Percentiles rank a stretch among this genome's conserved stretches.
These are phyloP conservation scores for Meteorus colon DNA, from an alignment of 2,888 invertebrate genomes.

Conservation along the genomic window DNA sequence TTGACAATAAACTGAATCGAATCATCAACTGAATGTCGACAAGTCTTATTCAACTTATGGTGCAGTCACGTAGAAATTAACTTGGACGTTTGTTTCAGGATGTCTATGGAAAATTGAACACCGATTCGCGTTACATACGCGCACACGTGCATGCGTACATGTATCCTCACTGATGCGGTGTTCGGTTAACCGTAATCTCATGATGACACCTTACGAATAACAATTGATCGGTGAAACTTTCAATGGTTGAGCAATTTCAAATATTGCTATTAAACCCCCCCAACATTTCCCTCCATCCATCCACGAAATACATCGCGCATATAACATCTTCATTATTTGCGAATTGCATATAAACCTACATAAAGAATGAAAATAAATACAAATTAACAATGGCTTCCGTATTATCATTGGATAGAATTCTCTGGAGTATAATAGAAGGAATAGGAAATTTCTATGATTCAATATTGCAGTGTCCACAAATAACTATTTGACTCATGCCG, in stretches of 20 bases:
- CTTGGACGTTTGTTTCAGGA: background rate
- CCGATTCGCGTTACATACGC: conserved; percentile 1
- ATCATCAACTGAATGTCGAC: background rate
- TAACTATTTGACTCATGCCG: too few species aligned
- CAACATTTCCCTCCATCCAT: background rate
- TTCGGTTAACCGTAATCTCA: conserved; percentile 53
- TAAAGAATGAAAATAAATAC: conserved; percentile 3
- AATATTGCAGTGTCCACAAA: too few species aligned
- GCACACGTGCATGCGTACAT: conserved; percentile 33
- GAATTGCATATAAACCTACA: conserved; percentile 9
- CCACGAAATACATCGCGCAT: background rate
- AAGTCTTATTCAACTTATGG: background rate
- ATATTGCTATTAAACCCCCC: background rate
- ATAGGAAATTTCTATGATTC: too few species aligned
- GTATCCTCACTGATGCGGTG: conserved; percentile 28
- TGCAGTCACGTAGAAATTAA: conserved; percentile 3
- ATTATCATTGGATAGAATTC: background rate
- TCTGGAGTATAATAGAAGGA: too few species aligned
- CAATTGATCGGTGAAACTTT: conserved; percentile 62
- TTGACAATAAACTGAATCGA: conserved; percentile 33
- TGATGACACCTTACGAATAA: conserved; percentile 56
- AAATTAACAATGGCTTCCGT: conserved; percentile 39
- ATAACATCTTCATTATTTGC: conserved; percentile 2
- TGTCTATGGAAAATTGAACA: conserved; percentile 33
- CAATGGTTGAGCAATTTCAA: conserved; percentile 61